Evolutionary conservation across 2,113 vertebrate genomes (phyloP).

Genomic region (Nothocercus nigrocapillus): DNA sequence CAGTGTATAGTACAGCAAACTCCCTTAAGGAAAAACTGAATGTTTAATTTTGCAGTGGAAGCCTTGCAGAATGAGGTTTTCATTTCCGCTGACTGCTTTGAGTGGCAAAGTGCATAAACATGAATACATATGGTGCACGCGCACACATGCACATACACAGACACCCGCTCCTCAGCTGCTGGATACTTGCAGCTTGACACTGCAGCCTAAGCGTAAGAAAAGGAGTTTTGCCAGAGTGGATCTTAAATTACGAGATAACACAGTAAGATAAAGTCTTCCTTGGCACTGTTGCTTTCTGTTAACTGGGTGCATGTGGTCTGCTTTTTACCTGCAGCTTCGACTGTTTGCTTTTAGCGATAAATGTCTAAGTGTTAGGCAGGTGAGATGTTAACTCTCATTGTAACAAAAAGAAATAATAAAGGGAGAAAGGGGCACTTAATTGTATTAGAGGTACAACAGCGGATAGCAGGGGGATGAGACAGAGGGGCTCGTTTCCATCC

Average conservation of each 20-base stretch:
- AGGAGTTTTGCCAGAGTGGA: background rate
- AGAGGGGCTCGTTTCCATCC: background rate
- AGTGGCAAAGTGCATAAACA: conserved; percentile 1
- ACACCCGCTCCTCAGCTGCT: background rate
- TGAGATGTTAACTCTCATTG: background rate
- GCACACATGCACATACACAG: background rate
- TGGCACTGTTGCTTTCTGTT: background rate
- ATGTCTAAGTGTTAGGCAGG: background rate
- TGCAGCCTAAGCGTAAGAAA: background rate
- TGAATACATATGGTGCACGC: background rate
- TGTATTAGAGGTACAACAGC: accelerated
- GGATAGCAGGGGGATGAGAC: background rate
- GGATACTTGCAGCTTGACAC: background rate
- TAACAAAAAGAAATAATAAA: background rate
- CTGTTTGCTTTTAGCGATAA: background rate
- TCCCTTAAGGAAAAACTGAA: background rate
- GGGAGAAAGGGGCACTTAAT: background rate
- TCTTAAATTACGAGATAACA: background rate
- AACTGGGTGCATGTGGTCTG: background rate
- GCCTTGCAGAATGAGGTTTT: conserved; percentile 36
- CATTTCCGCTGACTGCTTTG: conserved; percentile 1
- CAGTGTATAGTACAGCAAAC: background rate
- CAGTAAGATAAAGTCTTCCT: background rate
- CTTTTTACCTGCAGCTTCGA: background rate
- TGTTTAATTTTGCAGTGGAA: background rate